Percentiles rank a stretch among this genome's conserved stretches.
Evolutionary conservation across 2,888 invertebrate genomes (phyloP).

Genomic region (Plebejus melissa): DNA sequence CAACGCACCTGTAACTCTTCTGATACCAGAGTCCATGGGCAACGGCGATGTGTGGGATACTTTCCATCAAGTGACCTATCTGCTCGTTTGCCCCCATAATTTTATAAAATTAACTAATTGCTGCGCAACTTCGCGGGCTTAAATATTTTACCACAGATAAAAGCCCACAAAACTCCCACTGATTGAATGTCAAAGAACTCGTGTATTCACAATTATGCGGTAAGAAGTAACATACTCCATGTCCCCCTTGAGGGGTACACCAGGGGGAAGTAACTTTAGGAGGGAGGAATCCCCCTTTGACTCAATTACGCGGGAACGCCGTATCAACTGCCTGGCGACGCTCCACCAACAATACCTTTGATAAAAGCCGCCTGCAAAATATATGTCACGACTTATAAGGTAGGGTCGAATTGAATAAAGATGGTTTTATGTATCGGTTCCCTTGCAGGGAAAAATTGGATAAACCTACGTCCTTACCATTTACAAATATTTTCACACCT

Average conservation of each 20-base stretch:
- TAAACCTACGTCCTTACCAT: background rate
- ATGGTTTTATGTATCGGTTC: background rate
- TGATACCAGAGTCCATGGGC: no score
- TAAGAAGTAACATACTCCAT: background rate
- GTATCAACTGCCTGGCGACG: conserved; percentile 13
- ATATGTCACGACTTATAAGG: background rate
- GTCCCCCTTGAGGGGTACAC: background rate
- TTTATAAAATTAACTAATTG: no score
- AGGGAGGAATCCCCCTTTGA: background rate
- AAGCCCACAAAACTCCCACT: background rate
- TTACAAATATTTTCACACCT: background rate
- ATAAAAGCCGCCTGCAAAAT: conserved; percentile 1
- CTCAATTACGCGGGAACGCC: conserved; percentile 15
- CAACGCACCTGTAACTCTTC: no score
- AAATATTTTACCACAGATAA: background rate
- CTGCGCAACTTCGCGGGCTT: background rate
- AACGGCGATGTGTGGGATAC: no score
- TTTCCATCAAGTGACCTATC: background rate
- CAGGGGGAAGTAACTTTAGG: background rate
- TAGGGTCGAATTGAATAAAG: conserved; percentile 8
- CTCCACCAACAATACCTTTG: conserved; percentile 11
- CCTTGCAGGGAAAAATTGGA: background rate
- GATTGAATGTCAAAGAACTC: background rate
- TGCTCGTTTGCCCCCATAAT: background rate
- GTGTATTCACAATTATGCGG: background rate